Evolutionary conservation across 2,888 invertebrate genomes (phyloP), one percentile per base, ranked within the genome.

Genomic region (Drosophila mercatorum): DNA sequence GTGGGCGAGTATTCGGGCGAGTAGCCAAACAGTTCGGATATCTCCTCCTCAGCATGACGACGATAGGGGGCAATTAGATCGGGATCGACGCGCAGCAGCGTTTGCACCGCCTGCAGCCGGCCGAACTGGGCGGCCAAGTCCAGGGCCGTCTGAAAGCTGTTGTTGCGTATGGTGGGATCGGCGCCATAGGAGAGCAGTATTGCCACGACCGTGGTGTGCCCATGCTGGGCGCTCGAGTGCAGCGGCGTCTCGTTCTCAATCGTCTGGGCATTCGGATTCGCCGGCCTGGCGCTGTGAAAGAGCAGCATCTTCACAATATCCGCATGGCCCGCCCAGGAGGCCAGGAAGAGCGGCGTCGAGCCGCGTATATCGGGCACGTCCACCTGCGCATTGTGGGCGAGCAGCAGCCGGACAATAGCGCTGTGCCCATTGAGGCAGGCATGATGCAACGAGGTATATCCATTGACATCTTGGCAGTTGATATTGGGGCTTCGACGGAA

Each of bases 121-220:
- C 97, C 97, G 93, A 97, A 97, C 93, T 98, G 97, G 62, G 98
- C 97, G 3, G 99, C 98, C 65, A 99, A 95, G 92, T 99, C 99
- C 89, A 99, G 93, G 0, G 98, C 96, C 34, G 97, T 97, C 93
- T 98, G 98, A 72, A 97, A 97, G 80, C 96, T 95, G 89, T 95
- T 95, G 93, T 98, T 98, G 81, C 96, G 95, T 89, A 98, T 95
- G 78, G 96, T 95, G 47, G 98, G 97, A 94, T 98, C 97, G 88
- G 97, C 97, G 68, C 96, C 96, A 90, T 96, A 95, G 88, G 96
- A 95, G 81, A 98, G 93, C 78, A 98, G 94, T 90, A 96, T 95
- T 74, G 95, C 95, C 57, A 98, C 97, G 60, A 97, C 97, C 63
- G 95, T 95, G 73, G 96, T 96, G 93, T 97, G 97, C 5, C 98